phyloP scores from a whole-genome alignment of 2,113 vertebrate genomes.

The Thinocorus orbignyianus region DNA sequence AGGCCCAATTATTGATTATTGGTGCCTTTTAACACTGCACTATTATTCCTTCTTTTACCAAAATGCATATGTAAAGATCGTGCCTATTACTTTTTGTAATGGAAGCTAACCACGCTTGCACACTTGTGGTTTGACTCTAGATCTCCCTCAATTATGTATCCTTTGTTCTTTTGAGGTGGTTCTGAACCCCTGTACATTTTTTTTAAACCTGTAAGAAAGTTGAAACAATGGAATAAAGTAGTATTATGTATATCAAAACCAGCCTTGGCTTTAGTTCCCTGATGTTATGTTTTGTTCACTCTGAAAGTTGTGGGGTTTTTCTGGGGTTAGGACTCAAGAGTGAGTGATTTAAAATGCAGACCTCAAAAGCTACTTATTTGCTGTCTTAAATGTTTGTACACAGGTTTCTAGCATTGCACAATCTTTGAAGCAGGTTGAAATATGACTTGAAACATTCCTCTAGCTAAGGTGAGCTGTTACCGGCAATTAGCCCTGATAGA shows the following conservation, averaged over 20 bases:
- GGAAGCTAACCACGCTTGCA: conserved; percentile 57
- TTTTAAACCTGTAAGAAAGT: conserved; percentile 74
- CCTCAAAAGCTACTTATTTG: neutral
- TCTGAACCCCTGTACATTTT: conserved; percentile 74
- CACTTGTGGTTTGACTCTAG: conserved; percentile 60
- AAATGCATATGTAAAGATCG: conserved; percentile 62
- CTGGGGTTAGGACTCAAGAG: neutral
- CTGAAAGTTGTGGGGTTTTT: neutral
- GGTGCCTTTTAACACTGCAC: conserved; percentile 66
- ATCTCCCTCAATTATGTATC: conserved; percentile 28
- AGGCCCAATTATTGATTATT: conserved; percentile 49
- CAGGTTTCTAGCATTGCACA: neutral
- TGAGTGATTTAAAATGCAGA: neutral
- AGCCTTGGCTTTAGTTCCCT: conserved; percentile 68
- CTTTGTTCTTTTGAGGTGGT: conserved; percentile 66
- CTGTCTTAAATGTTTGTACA: fast-evolving
- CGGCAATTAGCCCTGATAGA: neutral
- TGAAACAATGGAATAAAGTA: conserved; percentile 75
- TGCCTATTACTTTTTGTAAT: conserved; percentile 69
- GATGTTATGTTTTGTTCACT: neutral
- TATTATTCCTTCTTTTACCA: conserved; percentile 68
- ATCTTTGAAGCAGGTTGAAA: neutral
- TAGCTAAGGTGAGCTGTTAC: neutral
- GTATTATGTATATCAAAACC: conserved; percentile 64
- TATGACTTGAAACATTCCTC: neutral